Evolutionary conservation across 2,888 invertebrate genomes (phyloP), one percentile per base, ranked within the genome.

Genomic region (Agrochola circellaris): DNA sequence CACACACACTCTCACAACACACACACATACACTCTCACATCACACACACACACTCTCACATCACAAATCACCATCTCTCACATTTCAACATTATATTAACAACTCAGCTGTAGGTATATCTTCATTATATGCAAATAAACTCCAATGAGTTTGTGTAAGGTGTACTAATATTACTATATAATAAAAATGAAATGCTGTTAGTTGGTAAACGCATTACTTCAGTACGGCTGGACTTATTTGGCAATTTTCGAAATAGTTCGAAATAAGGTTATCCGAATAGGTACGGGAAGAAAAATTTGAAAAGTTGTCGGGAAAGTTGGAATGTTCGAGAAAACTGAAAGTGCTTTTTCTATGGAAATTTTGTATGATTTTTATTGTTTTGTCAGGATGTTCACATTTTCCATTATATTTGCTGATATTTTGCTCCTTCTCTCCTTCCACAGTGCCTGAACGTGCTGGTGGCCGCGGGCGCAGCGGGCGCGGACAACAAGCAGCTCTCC

Each of bases 381-480:
- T 7, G 23, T 13, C 48, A 51, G 48, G 20, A 20, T 6, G 13
- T 13, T 2, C 9, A 54, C 9, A 56, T 56, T 58, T 15, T 26
- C 15, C 26, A 58, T 26, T 17, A 2, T 7, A 13, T 48, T 13
- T 48, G 0, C 20, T 13, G 2, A 45, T 8, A 13, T 48, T 66
- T 26, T 30, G 15, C 17, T 51, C 11, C 23, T 9, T 15, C 17
- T 30, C 5, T 62, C 11, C 20, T 34, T 85, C 92, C 91, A 38
- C 96, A 98, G 98, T 98, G 98, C 93, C 95, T 98, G 81, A 98
- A 98, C 91, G 97, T 98, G 81, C 92, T 99, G 91, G 98, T 99
- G 67, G 98, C 98, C 83, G 98, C 98, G 81, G 98, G 98, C 7
- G 98, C 98, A 13, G 94, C 94, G 0, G 95, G 94, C 0, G 93